These are phyloP conservation scores for Pyrochroa serraticornis DNA, from an alignment of 2,888 invertebrate genomes.

Conservation along the genomic window DNA sequence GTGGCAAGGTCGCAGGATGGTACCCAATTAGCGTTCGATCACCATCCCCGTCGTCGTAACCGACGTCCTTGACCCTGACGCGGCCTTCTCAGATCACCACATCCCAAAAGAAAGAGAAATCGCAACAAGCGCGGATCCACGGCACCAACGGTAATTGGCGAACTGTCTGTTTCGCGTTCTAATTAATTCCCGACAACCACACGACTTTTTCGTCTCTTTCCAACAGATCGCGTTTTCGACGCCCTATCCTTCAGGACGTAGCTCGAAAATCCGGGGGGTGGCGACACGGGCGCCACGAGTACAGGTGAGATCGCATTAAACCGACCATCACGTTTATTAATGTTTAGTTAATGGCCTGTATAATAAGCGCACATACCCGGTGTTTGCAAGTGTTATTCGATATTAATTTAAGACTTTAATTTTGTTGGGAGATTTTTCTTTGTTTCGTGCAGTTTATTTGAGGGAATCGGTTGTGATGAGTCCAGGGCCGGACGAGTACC, in stretches of 20 bases:
- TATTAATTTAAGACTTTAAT: slow-evolving; percentile 7
- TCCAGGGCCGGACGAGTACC: slow-evolving; percentile 19
- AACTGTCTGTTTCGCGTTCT: slow-evolving; percentile 36
- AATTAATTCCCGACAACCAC: slow-evolving; percentile 34
- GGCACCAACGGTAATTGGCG: slow-evolving; percentile 44
- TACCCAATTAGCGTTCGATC: slow-evolving; percentile 26
- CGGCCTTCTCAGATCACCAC: slow-evolving; percentile 41
- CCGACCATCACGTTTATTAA: slow-evolving; percentile 28
- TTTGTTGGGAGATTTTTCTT: background rate
- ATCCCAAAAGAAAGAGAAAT: slow-evolving; percentile 27
- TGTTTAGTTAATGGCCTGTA: slow-evolving; percentile 29
- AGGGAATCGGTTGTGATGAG: too few species aligned
- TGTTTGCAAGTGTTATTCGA: slow-evolving; percentile 12
- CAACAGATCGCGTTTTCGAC: background rate
- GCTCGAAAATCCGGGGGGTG: slow-evolving; percentile 6
- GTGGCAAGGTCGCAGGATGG: slow-evolving; percentile 29
- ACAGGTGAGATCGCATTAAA: slow-evolving; percentile 34
- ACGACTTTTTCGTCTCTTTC: slow-evolving; percentile 21
- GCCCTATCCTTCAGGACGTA: slow-evolving; percentile 6
- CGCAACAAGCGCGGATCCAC: slow-evolving; percentile 32
- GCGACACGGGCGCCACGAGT: slow-evolving; percentile 31
- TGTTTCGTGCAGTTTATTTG: too few species aligned
- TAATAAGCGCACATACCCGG: slow-evolving; percentile 22
- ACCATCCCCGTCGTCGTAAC: slow-evolving; percentile 17
- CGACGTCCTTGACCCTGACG: slow-evolving; percentile 41